Evolutionary conservation across 2,888 invertebrate species (phyloP), one percentile per base, ranked within the genome.

Genomic region (Drymonia ruficornis): DNA sequence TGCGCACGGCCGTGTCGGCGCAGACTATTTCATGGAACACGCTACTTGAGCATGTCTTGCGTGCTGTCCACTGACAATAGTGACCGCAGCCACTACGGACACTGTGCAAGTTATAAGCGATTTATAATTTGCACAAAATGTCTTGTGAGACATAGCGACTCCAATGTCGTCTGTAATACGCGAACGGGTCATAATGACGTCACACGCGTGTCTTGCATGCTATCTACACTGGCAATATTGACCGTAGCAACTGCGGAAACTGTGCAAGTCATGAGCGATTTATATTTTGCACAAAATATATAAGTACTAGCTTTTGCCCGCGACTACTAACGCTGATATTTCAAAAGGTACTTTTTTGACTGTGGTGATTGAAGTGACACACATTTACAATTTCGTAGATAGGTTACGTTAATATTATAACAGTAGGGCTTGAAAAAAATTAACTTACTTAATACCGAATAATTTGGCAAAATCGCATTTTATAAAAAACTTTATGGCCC

Each of bases 1-100:
- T 61, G 67, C 70, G 73, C 78, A 75, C 78, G 76, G 72, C 54
- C 60, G 61, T 55, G 61, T 54, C 58, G 64, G 56, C 66, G 61
- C 56, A 67, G 71, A 73, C 72, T 68, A 76, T 76, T 84, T 85
- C 82, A 81, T 69, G 78, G 81, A 83, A 84, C 75, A 76, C 62
- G 76, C 67, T 73, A 76, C 77, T 81, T 71, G 75, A 67, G 77
- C 77, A 77, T 73, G 64, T 75, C 63, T 72, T 72, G 76, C 68
- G 65, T 71, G 72, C 63, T 72, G 71, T 74, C 70, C 61, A 62
- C 67, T 68, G 72, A 72, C 70, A 78, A 73, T 76, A 69, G 62
- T 69, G 64, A 68, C 65, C 62, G 66, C 56, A 53, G 56, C 55
- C 45, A 52, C 55, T 55, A 57, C 53, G 57, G 43, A 43, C n/a